Evolutionary conservation across 2,113 vertebrate species (phyloP), one percentile per base, ranked within the genome.

Genomic region (Spermophilus dauricus): DNA sequence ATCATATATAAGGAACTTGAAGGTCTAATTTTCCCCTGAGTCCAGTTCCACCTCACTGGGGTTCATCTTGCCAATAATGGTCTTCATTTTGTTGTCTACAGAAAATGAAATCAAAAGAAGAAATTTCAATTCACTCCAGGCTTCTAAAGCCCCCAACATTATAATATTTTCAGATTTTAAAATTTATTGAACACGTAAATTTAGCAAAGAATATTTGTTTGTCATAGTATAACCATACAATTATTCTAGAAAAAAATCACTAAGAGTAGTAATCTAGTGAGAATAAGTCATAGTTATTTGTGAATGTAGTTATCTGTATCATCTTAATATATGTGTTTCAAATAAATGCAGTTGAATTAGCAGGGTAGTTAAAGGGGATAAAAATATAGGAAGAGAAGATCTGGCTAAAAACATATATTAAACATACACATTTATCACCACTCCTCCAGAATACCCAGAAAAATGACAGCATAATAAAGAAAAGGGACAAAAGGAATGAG

Each of bases 181-280:
- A 78, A 86, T 16, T 72, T n/a, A 94, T 86, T 89, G 2, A 86
- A 63, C 32, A 86, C 1, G n/a, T 39, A n/a, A 1, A 45, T 89
- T 81, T 53, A 92, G 89, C 56, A 76, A 86, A 65, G 65, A 91
- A 26, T 37, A 91, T 53, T 76, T 51, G 8, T 78, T 14, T 89
- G 61, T 53, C 18, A 53, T 80, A 65, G 61, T 51, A 48, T 58
- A 67, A n/a, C 70, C 42, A 92, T 85, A 76, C 76, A 70, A 72
- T 85, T 80, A 69, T 30, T 3, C 28, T 53, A 75, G 20, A 32
- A 48, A n/a, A 42, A 92, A 92, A 86, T 20, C 32, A 76, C 2
- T 86, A 61, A 92, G 37, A 95, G n/a, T 13, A 72, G 28, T 9
- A 65, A 28, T 72, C 39, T 63, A 65, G 13, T 51, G 42, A 92